Base-by-base conservation (phyloP, 2,888 invertebrate species). In the Incurvaria masculella region DNA sequence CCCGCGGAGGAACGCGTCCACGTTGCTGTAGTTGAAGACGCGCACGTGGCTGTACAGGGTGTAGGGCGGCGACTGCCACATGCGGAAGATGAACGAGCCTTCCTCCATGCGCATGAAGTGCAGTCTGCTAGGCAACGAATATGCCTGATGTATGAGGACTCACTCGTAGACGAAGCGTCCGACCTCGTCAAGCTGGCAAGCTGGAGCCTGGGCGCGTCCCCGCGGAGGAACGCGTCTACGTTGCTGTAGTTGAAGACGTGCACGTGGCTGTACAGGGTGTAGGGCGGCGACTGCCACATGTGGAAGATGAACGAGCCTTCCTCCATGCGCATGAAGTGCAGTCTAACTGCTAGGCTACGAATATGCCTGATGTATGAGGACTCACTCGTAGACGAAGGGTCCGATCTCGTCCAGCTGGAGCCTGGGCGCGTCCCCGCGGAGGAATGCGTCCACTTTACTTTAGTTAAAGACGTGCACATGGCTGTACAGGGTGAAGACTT, bases 101-200 rank as follows among this genome's bases (percentile, higher is more conserved):
- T 86, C 81, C 39, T 64, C 64, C 62, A 90, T 69, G 18, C 72
- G 71, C 51, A 83, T 50, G 56, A 71, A 76, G 86, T 86, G 68
- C n/a, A n/a, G n/a, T n/a, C n/a, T n/a, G n/a, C n/a, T n/a, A n/a
- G n/a, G n/a, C n/a, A n/a, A n/a, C n/a, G n/a, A n/a, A n/a, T n/a
- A n/a, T n/a, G n/a, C n/a, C n/a, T n/a, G n/a, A n/a, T n/a, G n/a
- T n/a, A n/a, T n/a, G n/a, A n/a, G n/a, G n/a, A 74, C 84, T 81
- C 72, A 92, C 92, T 85, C 85, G 71, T 91, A 95, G 41, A 84
- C 82, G 61, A 90, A 93, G 0, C 94, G 94, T 1, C 94, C 94
- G 14, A 91, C 64, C 70, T 94, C 87, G 26, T 84, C n/a, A n/a
- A n/a, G n/a, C n/a, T n/a, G n/a, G n/a, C 57, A 1, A 94, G 54